Evolutionary conservation across 2,113 vertebrate genomes (phyloP).

Genomic region (Tragelaphus scriptus): DNA sequence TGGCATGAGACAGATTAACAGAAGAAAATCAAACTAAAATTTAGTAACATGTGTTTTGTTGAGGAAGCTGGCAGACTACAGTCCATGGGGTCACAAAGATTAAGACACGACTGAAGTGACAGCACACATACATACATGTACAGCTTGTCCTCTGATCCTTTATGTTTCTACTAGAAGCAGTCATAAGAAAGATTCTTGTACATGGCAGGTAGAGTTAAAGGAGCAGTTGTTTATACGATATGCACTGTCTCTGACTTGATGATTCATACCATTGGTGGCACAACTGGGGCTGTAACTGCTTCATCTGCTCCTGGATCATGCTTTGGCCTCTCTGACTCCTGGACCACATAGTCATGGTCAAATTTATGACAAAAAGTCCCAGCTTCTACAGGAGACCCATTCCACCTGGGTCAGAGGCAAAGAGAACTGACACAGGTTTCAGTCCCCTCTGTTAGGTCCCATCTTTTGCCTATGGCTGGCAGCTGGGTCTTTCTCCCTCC

Average conservation of each 20-base stretch:
- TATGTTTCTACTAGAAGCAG: fast-evolving
- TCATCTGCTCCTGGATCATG: no score
- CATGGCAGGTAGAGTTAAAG: background rate
- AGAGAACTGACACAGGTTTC: background rate
- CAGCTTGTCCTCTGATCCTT: background rate
- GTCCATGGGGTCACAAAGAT: background rate
- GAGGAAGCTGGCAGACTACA: background rate
- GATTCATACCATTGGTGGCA: background rate
- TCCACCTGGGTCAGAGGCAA: background rate
- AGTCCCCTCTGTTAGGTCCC: fast-evolving
- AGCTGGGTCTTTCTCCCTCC: background rate
- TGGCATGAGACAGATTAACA: background rate
- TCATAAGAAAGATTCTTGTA: background rate
- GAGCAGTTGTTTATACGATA: background rate
- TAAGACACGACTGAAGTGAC: background rate
- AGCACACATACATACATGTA: background rate
- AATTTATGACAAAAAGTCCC: background rate
- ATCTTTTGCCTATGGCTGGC: background rate
- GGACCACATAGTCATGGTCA: background rate
- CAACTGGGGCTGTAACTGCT: no score
- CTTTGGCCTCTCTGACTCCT: background rate
- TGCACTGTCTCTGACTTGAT: fast-evolving
- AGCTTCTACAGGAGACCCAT: background rate
- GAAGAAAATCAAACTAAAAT: background rate
- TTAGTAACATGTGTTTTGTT: background rate